Evolutionary conservation across 2,797 vertebrate genomes (phyloP).

Genomic region (Scolopax rusticola): DNA sequence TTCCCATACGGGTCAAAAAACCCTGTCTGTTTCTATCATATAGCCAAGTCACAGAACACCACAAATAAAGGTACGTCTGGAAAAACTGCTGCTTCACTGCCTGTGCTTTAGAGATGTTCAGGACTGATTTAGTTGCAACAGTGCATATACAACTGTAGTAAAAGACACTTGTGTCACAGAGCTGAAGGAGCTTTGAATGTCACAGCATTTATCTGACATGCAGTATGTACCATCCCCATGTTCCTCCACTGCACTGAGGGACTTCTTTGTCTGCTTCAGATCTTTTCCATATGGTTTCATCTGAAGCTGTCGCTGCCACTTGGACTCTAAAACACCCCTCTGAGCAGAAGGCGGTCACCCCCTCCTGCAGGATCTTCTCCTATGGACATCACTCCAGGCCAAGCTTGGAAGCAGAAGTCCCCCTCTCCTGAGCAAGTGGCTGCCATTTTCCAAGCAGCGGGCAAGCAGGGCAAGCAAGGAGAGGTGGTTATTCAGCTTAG

Average conservation of each 20-base stretch:
- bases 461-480: neutral
- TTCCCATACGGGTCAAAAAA: neutral
- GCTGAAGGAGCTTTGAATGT: neutral
- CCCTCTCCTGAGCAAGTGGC: neutral
- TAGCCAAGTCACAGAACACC: neutral
- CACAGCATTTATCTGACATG: neutral
- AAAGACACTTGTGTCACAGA: neutral
- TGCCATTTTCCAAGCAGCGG: neutral
- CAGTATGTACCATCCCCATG: too few species aligned
- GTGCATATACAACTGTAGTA: neutral
- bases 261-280: neutral
- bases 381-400: neutral
- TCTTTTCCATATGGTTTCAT: neutral
- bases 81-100: neutral
- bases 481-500: neutral
- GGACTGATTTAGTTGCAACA: neutral
- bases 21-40: neutral
- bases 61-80: neutral
- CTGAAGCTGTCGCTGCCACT: neutral
- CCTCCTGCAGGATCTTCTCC: neutral
- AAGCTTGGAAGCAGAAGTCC: neutral
- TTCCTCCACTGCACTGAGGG: neutral
- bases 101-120: neutral
- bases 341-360: fast-evolving
- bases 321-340: neutral